Conservation (phyloP, 2,797 vertebrate species). For the Sarcophilus harrisii region DNA sequence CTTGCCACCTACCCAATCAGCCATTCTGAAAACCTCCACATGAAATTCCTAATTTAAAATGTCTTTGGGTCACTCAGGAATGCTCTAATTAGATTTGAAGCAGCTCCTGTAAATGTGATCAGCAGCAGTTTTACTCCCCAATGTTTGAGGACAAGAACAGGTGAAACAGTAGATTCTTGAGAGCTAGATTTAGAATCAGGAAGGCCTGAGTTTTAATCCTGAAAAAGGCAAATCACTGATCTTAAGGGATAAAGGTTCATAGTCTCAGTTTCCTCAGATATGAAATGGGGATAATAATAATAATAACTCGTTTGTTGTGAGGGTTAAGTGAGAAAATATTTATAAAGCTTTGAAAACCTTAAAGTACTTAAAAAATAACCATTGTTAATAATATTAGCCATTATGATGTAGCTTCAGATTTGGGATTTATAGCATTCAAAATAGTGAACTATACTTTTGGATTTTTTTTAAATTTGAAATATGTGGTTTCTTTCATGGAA, state of each 20-base stretch:
- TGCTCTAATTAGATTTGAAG: slow-evolving; percentile 56
- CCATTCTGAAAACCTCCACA: slow-evolving; percentile 61
- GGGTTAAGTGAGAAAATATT: background rate
- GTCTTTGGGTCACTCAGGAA: slow-evolving; percentile 49
- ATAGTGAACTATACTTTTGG: background rate
- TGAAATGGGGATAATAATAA: background rate
- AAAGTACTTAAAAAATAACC: background rate
- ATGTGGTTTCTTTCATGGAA: background rate
- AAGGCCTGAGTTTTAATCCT: background rate
- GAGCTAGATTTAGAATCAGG: background rate
- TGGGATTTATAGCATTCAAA: background rate
- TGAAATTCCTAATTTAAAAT: slow-evolving; percentile 8
- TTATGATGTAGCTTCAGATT: background rate
- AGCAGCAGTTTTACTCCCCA: background rate
- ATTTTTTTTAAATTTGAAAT: background rate
- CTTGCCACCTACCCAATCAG: background rate
- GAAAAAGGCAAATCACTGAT: background rate
- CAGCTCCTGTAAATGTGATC: slow-evolving; percentile 48
- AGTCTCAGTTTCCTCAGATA: background rate
- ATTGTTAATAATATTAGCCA: background rate
- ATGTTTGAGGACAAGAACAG: background rate
- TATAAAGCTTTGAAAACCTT: background rate
- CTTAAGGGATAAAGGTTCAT: background rate
- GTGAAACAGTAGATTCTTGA: background rate
- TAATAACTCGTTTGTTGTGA: background rate